Conservation (phyloP, 1,140 invertebrate genomes). For the Atta texana region DNA sequence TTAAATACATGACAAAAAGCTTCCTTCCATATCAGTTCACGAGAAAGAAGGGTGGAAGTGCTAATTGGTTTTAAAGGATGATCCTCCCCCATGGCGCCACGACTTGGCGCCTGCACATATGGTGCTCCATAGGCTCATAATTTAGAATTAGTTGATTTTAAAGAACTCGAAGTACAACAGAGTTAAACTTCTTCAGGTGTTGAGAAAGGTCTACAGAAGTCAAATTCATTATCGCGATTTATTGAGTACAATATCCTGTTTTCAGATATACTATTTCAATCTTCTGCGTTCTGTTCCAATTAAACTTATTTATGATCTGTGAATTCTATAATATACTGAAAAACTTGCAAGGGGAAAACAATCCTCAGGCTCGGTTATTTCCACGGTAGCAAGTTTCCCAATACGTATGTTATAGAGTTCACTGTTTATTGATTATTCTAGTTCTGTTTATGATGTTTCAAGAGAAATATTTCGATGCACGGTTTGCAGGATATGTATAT, state of each 20-base stretch:
- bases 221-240: slow-evolving; percentile 74
- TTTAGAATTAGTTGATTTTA: slow-evolving; percentile 74
- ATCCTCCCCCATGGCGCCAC: slow-evolving; percentile 79
- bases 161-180: slow-evolving; percentile 62
- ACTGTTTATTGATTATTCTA: no score
- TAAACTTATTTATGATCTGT: not conserved
- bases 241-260: slow-evolving; percentile 66
- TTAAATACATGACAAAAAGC: slow-evolving; percentile 19
- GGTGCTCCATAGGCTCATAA: slow-evolving; percentile 76
- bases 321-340: no score
- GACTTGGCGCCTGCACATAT: slow-evolving; percentile 82
- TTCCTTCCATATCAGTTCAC: slow-evolving; percentile 27
- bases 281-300: not conserved
- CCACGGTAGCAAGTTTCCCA: no score
- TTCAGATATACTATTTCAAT: not conserved
- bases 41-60: slow-evolving; percentile 78
- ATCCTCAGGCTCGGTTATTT: no score
- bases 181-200: slow-evolving; percentile 79
- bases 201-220: slow-evolving; percentile 71
- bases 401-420: no score
- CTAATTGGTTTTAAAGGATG: slow-evolving; percentile 81
- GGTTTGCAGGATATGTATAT: no score
- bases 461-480: no score
- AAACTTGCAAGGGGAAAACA: no score
- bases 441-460: no score